A percentile compares a stretch with the other conserved stretches of the same genome.
Conservation (phyloP, 2,797 vertebrate species). For the Coracias cyanogaster region DNA sequence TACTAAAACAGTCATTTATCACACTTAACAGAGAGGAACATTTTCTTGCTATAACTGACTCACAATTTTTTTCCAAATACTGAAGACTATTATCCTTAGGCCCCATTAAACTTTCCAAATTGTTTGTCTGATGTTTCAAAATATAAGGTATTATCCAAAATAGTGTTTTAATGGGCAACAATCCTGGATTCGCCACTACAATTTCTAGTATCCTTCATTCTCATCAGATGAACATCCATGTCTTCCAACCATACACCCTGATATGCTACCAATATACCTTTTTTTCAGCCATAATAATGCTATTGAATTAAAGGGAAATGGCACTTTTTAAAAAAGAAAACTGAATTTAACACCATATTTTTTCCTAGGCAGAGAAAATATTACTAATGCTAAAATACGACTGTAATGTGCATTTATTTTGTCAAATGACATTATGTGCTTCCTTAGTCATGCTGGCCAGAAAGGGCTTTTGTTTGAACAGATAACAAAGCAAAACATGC, state of each 20-base stretch:
- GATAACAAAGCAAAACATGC: neutral
- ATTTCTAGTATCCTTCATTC: neutral
- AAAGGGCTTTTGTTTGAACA: neutral
- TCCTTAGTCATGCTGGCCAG: neutral
- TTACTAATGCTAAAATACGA: neutral
- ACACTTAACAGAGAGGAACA: conserved; percentile 4
- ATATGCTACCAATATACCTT: neutral
- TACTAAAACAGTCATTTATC: neutral
- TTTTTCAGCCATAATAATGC: neutral
- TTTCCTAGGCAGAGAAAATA: neutral
- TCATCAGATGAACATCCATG: neutral
- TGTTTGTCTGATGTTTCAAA: neutral
- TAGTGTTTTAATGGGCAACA: neutral
- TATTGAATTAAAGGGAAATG: neutral
- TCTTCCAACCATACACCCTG: neutral
- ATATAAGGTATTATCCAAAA: neutral
- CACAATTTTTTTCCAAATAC: neutral
- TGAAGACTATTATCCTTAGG: neutral
- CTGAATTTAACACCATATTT: neutral
- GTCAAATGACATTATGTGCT: neutral
- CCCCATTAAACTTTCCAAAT: neutral
- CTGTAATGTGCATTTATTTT: accelerated
- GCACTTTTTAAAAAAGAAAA: neutral
- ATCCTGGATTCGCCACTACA: neutral
- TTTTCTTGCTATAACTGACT: neutral